Evolutionary conservation across 2,113 vertebrate species (phyloP), one percentile per base, ranked within the genome.

Genomic region (Nothocercus nigrocapillus): DNA sequence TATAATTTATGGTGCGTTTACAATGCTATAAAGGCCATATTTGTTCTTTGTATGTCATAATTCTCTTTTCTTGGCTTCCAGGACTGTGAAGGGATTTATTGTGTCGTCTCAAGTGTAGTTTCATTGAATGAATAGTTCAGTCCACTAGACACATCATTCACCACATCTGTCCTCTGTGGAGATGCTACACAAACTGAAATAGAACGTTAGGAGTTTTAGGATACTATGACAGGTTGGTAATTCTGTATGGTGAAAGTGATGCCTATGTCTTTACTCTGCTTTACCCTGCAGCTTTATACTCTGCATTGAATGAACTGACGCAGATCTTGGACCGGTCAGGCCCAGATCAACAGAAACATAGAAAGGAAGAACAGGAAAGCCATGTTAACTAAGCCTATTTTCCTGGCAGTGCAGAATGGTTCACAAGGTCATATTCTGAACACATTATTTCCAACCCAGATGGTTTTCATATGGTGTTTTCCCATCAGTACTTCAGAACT

Each of bases 51-150:
- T 92, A 87, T 81, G 72, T 93, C 93, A 88, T 95, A 90, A 93
- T 90, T 96, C 66, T 92, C 81, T 96, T 93, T 91, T 89, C 72
- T 89, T 91, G 74, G 30, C 70, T 97, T 77, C 69, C 1, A 5
- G 58, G 32, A 76, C 54, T 95, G 34, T 82, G 82, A 90, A 91
- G 91, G 75, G 85, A 96, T 97, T 97, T 98, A 96, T 93, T 95
- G 87, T 97, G 82, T 94, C 94, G 96, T 97, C 91, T 94, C 90
- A 96, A 95, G 87, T 91, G 61, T 79, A 89, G 73, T 95, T 97
- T 96, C 73, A 68, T 40, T 51, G 82, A 94, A 97, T 91, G 82
- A 92, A 70, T 64, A 82, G 28, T 77, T 90, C 73, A 64, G 64
- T 34, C n/a, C 30, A 64, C 61, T 88, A 91, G 82, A 93, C 94